These are phyloP conservation scores for Bufo gargarizans DNA, from an alignment of 2,113 vertebrate species.

Conservation along the genomic window DNA sequence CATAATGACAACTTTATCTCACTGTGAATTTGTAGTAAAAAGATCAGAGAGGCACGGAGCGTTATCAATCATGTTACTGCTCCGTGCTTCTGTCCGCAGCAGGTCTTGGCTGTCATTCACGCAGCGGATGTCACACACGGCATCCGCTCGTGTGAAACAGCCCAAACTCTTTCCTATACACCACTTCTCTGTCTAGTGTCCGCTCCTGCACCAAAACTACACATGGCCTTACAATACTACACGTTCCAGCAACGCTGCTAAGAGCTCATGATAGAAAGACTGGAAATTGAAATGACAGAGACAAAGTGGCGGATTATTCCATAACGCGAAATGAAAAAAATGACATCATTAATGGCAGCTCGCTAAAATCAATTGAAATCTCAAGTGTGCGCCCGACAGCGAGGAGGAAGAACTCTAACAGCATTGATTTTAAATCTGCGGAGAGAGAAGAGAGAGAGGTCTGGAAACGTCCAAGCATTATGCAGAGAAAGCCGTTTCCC, in stretches of 20 bases:
- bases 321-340: constrained; percentile 28
- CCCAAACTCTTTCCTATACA: too few relatives aligned
- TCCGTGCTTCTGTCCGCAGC: too few relatives aligned
- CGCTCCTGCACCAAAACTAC: not conserved
- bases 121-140: too few relatives aligned
- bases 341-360: constrained; percentile 42
- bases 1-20: too few relatives aligned
- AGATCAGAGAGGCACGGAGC: too few relatives aligned
- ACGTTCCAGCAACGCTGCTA: not conserved
- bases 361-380: constrained; percentile 27
- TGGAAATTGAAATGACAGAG: constrained; percentile 32
- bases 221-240: not conserved
- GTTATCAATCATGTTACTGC: too few relatives aligned
- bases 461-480: constrained; percentile 23
- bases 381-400: constrained; percentile 34
- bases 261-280: constrained; percentile 2
- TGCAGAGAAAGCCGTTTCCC: constrained; percentile 28
- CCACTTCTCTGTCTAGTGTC: too few relatives aligned
- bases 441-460: not conserved
- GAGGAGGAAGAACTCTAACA: constrained; percentile 37
- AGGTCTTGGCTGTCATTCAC: too few relatives aligned
- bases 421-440: constrained; percentile 44
- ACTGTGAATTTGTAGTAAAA: too few relatives aligned
- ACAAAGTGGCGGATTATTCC: constrained; percentile 16
- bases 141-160: too few relatives aligned